Evolutionary conservation across 2,888 invertebrate species (phyloP).

Genomic region (Gastracanthus pulcherrimus): DNA sequence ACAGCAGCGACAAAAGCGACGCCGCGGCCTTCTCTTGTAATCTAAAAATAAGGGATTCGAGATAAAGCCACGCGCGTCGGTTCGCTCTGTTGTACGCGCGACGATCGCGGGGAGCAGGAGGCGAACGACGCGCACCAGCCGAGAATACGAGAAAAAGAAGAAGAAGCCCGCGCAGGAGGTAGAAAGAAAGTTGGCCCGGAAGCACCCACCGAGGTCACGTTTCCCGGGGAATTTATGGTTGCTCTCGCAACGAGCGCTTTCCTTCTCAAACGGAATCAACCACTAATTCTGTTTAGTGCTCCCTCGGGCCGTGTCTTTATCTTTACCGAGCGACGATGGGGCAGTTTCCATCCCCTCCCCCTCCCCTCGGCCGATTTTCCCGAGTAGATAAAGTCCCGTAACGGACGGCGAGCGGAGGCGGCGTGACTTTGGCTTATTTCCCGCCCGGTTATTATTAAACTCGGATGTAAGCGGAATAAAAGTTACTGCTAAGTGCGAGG

Average conservation of each 20-base stretch:
- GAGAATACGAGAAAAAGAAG: slow-evolving; percentile 2
- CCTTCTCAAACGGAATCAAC: slow-evolving; percentile 59
- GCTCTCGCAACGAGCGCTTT: slow-evolving; percentile 51
- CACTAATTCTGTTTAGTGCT: slow-evolving; percentile 62
- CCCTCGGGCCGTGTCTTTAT: slow-evolving; percentile 60
- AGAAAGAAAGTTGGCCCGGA: slow-evolving; percentile 37
- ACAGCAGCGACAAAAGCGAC: too few relatives aligned
- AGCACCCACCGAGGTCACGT: slow-evolving; percentile 57
- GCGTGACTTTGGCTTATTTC: slow-evolving; percentile 24
- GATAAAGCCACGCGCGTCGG: slow-evolving; percentile 22
- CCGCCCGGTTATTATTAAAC: slow-evolving; percentile 48
- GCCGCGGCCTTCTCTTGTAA: slow-evolving; percentile 16
- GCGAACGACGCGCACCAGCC: neutral
- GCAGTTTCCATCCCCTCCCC: slow-evolving; percentile 49
- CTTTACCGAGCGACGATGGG: slow-evolving; percentile 56
- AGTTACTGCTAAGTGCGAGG: slow-evolving; percentile 36
- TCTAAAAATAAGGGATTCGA: slow-evolving; percentile 49
- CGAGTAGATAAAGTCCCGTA: slow-evolving; percentile 55
- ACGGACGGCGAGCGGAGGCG: too few relatives aligned
- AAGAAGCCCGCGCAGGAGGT: neutral
- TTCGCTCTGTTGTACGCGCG: slow-evolving; percentile 9
- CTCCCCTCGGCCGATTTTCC: slow-evolving; percentile 46
- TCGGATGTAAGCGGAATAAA: slow-evolving; percentile 43
- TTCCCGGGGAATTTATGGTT: slow-evolving; percentile 53
- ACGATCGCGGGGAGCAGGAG: neutral